Conservation (phyloP, 1,140 invertebrate genomes). For the Lepeophtheirus salmonis region DNA sequence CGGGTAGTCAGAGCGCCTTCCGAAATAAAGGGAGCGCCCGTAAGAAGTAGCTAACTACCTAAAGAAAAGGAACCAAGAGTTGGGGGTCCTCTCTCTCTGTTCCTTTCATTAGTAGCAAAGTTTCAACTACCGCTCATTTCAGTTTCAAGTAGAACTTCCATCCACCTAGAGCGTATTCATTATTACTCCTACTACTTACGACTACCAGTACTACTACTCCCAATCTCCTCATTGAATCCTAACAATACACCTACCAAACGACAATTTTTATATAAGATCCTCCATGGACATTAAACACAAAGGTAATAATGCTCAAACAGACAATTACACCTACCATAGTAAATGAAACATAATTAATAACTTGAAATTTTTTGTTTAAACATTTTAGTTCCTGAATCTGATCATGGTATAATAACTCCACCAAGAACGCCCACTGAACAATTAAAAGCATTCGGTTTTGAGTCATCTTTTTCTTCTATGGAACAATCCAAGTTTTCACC, state of each 20-base stretch:
- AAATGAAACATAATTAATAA: background rate
- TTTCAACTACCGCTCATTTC: background rate
- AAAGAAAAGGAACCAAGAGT: too few species aligned
- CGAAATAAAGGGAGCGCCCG: background rate
- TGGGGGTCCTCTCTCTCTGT: background rate
- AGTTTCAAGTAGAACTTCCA: background rate
- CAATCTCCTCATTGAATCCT: too few species aligned
- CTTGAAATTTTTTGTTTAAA: background rate
- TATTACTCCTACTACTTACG: background rate
- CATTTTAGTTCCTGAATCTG: background rate
- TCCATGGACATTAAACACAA: background rate
- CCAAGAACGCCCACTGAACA: background rate
- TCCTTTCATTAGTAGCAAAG: background rate
- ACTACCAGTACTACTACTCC: background rate
- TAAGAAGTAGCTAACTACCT: background rate
- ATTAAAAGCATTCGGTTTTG: background rate
- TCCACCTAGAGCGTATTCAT: background rate
- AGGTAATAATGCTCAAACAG: background rate
- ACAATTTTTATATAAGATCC: too few species aligned
- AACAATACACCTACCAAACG: too few species aligned
- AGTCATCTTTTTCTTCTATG: constrained; percentile 3
- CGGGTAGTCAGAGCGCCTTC: background rate
- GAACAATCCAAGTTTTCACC: background rate
- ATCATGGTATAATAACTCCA: background rate
- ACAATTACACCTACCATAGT: too few species aligned